These are phyloP conservation scores for Arbacia lixula DNA, from an alignment of 53 echinoderm and acorn worm species.

Conservation along the genomic window DNA sequence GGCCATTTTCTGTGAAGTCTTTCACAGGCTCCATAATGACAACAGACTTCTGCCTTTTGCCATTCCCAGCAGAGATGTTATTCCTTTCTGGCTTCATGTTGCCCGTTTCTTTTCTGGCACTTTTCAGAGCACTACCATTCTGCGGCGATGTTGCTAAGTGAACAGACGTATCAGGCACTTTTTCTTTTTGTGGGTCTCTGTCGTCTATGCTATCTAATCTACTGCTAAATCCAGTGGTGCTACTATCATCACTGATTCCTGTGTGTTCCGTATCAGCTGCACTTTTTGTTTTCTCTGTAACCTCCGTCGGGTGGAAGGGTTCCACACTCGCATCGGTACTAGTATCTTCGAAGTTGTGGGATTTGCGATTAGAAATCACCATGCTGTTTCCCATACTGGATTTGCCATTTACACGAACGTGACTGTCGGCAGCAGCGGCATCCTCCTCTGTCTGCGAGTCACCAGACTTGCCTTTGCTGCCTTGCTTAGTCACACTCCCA, in stretches of 20 bases:
- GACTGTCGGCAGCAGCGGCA: constrained; percentile 17
- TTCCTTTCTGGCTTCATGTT: constrained; percentile 54
- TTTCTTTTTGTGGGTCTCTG: constrained; percentile 45
- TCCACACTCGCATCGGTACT: constrained; percentile 29
- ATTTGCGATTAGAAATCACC: constrained; percentile 39
- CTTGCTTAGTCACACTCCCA: constrained; percentile 56
- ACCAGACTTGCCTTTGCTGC: constrained; percentile 61
- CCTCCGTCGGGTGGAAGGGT: constrained; percentile 35
- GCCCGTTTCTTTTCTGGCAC: constrained; percentile 27
- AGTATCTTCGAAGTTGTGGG: constrained; percentile 12
- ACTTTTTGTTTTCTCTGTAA: constrained; percentile 43
- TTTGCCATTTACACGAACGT: constrained; percentile 25
- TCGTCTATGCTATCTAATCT: constrained; percentile 53
- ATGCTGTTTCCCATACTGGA: constrained; percentile 50
- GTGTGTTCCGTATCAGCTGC: constrained; percentile 49
- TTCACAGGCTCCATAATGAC: constrained; percentile 75
- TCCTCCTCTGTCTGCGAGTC: constrained; percentile 52
- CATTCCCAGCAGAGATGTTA: constrained; percentile 25
- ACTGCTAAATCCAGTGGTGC: constrained; percentile 52
- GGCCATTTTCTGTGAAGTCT: constrained; percentile 59
- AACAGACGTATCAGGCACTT: constrained; percentile 61
- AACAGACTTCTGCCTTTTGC: constrained; percentile 74
- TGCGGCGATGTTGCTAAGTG: constrained; percentile 34
- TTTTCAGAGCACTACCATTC: constrained; percentile 40
- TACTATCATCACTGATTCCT: constrained; percentile 54